Percentiles rank a stretch among this genome's conserved stretches.
These are phyloP conservation scores for Picathartes gymnocephalus DNA, from an alignment of 2,113 vertebrate species.

Conservation along the genomic window DNA sequence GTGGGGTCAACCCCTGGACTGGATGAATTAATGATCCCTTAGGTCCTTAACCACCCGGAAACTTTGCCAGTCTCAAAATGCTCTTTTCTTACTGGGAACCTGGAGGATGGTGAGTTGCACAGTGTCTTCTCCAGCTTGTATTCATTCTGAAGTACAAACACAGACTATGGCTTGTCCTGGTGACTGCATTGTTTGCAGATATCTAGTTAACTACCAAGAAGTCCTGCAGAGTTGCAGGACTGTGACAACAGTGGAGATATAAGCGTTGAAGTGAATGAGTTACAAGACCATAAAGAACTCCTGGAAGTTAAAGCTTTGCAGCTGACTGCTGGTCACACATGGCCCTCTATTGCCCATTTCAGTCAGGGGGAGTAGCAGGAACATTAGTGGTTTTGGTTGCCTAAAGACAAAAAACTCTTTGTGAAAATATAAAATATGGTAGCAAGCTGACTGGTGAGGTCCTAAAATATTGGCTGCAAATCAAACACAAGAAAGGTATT, in stretches of 20 bases:
- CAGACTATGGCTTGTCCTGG: not conserved
- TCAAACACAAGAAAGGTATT: conserved; percentile 47
- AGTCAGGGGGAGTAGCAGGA: not conserved
- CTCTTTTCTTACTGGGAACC: not conserved
- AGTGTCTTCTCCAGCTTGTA: not conserved
- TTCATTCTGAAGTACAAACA: not conserved
- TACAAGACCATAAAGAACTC: not conserved
- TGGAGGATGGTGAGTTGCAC: not conserved
- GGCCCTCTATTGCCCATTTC: not conserved
- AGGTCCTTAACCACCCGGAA: not conserved
- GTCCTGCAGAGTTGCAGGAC: not conserved
- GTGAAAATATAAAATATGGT: conserved; percentile 31
- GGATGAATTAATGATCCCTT: not conserved
- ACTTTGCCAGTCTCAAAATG: not conserved
- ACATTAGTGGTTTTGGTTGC: not conserved
- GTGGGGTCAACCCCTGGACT: not conserved
- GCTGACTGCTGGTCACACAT: not conserved
- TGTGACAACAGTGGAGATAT: not conserved
- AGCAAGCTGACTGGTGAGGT: not conserved
- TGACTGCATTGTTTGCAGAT: not conserved
- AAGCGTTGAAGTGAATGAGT: not conserved
- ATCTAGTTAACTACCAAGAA: not conserved
- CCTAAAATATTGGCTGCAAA: conserved; percentile 36
- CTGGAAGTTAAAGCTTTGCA: not conserved
- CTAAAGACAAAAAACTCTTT: conserved; percentile 40